phyloP scores from a whole-genome alignment of 2,888 invertebrate species.

The Lysandra bellargus region DNA sequence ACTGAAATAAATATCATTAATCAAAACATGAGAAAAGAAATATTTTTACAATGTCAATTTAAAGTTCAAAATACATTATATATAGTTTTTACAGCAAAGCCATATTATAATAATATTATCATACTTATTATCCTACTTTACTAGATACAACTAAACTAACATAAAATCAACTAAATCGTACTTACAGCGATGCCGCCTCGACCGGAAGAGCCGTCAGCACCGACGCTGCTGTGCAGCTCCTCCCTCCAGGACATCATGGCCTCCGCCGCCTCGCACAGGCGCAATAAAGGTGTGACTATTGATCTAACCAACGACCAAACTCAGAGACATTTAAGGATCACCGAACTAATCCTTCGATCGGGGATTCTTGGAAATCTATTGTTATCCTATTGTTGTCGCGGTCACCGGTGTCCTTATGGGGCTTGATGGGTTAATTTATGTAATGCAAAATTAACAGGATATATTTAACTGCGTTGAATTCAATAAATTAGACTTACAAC shows the following conservation, averaged over 20 bases:
- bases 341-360: too few species aligned
- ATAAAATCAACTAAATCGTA: background rate
- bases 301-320: too few species aligned
- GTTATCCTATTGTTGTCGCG: too few species aligned
- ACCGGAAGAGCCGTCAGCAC: constrained; percentile 66
- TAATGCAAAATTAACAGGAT: too few species aligned
- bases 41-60: background rate
- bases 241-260: constrained; percentile 78
- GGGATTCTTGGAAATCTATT: too few species aligned
- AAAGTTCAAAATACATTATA: too few species aligned
- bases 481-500: too few species aligned
- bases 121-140: background rate
- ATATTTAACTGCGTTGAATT: too few species aligned
- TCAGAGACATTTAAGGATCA: too few species aligned
- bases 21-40: background rate
- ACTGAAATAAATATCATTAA: background rate
- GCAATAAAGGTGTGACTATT: constrained; percentile 62
- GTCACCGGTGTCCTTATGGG: too few species aligned
- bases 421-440: too few species aligned
- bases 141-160: background rate
- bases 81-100: background rate
- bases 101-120: background rate
- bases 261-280: constrained; percentile 71
- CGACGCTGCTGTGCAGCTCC: constrained; percentile 72
- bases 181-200: constrained; percentile 65